These are phyloP conservation scores for Andrena bucephala DNA, from an alignment of 2,888 invertebrate species.

Conservation along the genomic window DNA sequence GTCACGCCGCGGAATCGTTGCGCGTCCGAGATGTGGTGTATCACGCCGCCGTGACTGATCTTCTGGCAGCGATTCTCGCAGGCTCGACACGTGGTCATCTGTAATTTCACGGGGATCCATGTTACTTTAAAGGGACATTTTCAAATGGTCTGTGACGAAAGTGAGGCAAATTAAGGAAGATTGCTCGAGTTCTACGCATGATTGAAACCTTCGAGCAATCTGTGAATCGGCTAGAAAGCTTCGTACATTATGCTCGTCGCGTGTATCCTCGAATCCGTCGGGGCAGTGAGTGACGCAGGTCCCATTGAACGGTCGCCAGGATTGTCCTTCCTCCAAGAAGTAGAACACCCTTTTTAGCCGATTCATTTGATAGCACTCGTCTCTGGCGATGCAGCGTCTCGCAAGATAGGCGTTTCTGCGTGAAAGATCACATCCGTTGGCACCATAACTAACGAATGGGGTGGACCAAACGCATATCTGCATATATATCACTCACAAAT, in stretches of 20 bases:
- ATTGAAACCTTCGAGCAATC: neutral
- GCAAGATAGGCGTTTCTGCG: conserved; percentile 86
- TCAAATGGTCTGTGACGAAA: too few species aligned
- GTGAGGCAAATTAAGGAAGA: too few species aligned
- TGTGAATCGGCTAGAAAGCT: conserved; percentile 6
- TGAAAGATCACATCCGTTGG: neutral
- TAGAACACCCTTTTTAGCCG: conserved; percentile 46
- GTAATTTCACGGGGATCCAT: conserved; percentile 9
- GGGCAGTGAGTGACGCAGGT: conserved; percentile 90
- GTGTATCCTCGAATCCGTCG: conserved; percentile 84
- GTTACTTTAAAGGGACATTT: neutral
- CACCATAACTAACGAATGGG: neutral
- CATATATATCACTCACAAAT: conserved; percentile 87
- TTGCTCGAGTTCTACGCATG: too few species aligned
- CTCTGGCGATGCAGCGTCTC: conserved; percentile 90
- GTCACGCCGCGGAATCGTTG: conserved; percentile 91
- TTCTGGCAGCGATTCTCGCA: conserved; percentile 83
- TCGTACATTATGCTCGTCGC: conserved; percentile 74
- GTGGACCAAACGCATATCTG: neutral
- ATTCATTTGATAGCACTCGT: conserved; percentile 87
- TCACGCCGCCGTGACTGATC: conserved; percentile 86
- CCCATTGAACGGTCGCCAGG: conserved; percentile 88
- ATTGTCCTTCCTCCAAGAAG: conserved; percentile 74
- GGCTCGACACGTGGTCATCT: conserved; percentile 73
- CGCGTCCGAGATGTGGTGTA: conserved; percentile 89